These are phyloP conservation scores for Laspeyria flexula DNA, from an alignment of 2,888 invertebrate genomes.

Conservation along the genomic window DNA sequence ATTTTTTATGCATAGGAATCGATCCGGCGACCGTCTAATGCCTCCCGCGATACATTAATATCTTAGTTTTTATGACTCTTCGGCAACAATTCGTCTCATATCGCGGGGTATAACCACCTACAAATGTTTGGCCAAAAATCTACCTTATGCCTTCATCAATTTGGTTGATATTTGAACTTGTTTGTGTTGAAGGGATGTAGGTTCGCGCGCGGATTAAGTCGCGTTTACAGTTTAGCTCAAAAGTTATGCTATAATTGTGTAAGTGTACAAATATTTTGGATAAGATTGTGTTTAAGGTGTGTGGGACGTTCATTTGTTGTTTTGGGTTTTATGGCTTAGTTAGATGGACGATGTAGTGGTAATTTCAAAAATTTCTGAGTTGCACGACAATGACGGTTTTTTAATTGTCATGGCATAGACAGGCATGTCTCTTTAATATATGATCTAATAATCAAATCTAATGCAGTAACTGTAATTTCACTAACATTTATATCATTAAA, in stretches of 20 bases:
- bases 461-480: no score
- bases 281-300: conserved; percentile 41
- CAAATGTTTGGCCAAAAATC: background rate
- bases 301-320: conserved; percentile 8
- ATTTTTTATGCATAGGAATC: conserved; percentile 86
- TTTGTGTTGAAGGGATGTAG: conserved; percentile 24
- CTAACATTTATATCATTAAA: no score
- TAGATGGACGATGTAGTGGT: background rate
- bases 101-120: conserved; percentile 53
- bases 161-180: conserved; percentile 24
- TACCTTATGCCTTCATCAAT: background rate
- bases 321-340: background rate
- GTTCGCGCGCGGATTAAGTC: conserved; percentile 46
- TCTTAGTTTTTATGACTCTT: conserved; percentile 86
- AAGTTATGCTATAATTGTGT: conserved; percentile 45
- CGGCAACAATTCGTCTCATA: conserved; percentile 76
- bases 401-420: no score
- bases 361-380: background rate
- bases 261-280: conserved; percentile 44
- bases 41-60: conserved; percentile 87
- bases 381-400: no score
- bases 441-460: no score
- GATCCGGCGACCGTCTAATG: conserved; percentile 83
- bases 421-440: no score
- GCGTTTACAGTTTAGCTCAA: conserved; percentile 54